phyloP scores from a whole-genome alignment of 1,140 invertebrate genomes.

The Leptestheria dahalacensis region DNA sequence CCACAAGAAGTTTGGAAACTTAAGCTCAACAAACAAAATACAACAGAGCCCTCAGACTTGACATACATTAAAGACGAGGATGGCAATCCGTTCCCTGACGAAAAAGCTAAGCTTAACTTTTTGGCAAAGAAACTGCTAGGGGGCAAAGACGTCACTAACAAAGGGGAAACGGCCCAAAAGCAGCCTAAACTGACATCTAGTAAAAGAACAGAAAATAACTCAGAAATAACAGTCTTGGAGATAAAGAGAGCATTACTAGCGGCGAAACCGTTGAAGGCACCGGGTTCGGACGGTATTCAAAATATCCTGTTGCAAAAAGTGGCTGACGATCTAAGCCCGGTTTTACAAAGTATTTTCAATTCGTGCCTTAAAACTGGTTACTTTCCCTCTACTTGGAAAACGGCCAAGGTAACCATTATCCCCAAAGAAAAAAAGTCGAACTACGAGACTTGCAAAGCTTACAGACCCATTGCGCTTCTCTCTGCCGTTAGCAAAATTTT shows the following conservation, averaged over 20 bases:
- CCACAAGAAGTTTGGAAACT: conserved; percentile 1
- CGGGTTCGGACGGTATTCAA: neutral
- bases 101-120: neutral
- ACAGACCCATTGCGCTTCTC: neutral
- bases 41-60: neutral
- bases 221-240: neutral
- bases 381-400: conserved; percentile 7
- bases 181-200: neutral
- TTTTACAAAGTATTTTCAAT: neutral
- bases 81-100: neutral
- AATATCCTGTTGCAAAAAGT: neutral
- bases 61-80: neutral
- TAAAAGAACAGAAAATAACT: neutral
- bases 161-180: neutral
- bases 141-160: neutral
- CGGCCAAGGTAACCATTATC: neutral
- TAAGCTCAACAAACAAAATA: neutral
- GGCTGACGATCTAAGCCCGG: neutral
- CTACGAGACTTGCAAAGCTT: neutral
- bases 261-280: neutral
- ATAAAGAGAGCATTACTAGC: neutral
- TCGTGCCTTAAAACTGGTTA: neutral
- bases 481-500: neutral
- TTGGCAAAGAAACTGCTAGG: neutral
- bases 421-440: neutral